Conservation (phyloP, 2,888 invertebrate genomes). For the Erpobdella octoculata region DNA sequence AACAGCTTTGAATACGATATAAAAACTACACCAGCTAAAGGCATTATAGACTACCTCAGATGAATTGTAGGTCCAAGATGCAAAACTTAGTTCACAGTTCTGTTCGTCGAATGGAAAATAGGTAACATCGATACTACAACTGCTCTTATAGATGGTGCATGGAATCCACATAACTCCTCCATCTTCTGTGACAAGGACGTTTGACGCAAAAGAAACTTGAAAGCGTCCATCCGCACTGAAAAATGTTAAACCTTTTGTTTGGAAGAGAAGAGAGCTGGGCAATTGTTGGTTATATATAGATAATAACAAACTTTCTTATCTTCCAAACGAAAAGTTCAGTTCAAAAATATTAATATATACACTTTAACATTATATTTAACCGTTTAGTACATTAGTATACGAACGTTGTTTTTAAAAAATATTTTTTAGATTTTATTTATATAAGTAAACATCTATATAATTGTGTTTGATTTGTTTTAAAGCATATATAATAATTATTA, state of each 20-base stretch:
- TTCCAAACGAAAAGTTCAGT: no score
- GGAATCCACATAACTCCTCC: slow-evolving; percentile 90
- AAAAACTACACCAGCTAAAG: slow-evolving; percentile 30
- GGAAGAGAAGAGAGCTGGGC: no score
- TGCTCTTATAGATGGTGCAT: slow-evolving; percentile 97
- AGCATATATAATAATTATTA: no score
- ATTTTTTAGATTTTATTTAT: no score
- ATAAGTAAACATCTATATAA: no score
- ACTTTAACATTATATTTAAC: no score
- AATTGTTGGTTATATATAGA: no score
- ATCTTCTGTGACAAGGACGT: slow-evolving; percentile 89
- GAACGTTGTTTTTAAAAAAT: no score
- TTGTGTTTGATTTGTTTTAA: no score
- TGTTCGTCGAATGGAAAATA: slow-evolving; percentile 99
- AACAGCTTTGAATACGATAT: background rate
- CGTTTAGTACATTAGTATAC: no score
- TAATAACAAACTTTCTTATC: no score
- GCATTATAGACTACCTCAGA: slow-evolving; percentile 39
- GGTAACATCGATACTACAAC: slow-evolving; percentile 96
- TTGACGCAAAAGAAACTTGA: slow-evolving; percentile 96
- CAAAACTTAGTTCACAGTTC: slow-evolving; percentile 98
- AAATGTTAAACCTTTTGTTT: background rate
- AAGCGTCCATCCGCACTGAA: slow-evolving; percentile 98
- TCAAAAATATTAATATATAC: no score
- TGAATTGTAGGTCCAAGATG: slow-evolving; percentile 55